phyloP scores from a whole-genome alignment of 2,113 vertebrate species.

The Scopus umbretta region DNA sequence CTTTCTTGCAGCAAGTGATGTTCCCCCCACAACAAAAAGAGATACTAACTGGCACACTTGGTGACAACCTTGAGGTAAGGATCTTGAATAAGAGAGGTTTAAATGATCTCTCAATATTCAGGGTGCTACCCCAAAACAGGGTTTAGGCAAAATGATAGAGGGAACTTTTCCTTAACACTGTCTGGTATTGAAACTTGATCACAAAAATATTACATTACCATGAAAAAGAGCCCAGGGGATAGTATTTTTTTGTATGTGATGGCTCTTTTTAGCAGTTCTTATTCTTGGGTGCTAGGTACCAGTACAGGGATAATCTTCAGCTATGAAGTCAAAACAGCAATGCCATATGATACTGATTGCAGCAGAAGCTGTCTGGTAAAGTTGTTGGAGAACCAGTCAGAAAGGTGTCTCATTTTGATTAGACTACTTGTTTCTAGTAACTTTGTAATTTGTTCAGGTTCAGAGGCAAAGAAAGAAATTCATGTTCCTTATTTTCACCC shows the following conservation, averaged over 20 bases:
- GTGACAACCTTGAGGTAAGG: not conserved
- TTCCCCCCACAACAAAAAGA: not conserved
- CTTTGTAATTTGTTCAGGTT: conserved; percentile 14
- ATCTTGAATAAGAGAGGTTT: not conserved
- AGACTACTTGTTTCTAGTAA: not conserved
- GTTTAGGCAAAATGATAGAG: not conserved
- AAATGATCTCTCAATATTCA: not conserved
- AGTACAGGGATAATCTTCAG: not conserved
- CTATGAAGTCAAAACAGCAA: not conserved
- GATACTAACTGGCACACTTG: not conserved
- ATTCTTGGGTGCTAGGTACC: not conserved
- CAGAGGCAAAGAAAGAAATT: conserved; percentile 8
- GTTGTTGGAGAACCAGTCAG: not conserved
- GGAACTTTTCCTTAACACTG: not conserved
- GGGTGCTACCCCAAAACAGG: not conserved
- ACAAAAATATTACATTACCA: not conserved
- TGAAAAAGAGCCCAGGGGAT: not conserved
- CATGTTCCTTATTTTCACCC: not conserved
- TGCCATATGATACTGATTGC: not conserved
- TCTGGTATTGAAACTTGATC: not conserved
- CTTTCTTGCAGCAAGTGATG: not conserved
- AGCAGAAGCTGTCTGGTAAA: not conserved
- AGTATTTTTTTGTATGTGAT: not conserved
- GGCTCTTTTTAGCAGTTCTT: not conserved
- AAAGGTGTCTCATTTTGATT: not conserved